phyloP scores from a whole-genome alignment of 2,888 invertebrate genomes.

The Stratiomys singularior region DNA sequence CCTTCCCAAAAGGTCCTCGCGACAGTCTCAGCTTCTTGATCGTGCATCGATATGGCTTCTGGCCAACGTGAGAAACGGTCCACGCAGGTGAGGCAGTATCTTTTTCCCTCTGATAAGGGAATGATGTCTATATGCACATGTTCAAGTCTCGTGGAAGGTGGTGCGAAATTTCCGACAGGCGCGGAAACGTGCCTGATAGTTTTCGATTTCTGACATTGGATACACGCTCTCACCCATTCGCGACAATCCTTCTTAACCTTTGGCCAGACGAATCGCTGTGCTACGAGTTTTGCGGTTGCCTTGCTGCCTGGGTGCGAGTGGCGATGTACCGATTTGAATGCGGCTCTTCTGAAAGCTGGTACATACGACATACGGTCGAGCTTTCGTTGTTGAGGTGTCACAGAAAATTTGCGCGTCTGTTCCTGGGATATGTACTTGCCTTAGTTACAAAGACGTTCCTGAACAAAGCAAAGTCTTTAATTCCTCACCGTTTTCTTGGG shows the following conservation, averaged over 20 bases:
- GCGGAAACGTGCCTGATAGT: neutral
- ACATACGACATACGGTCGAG: slow-evolving; percentile 55
- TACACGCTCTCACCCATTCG: neutral
- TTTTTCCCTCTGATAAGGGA: too few species aligned
- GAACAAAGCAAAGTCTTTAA: neutral
- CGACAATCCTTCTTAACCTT: neutral
- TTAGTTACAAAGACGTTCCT: neutral
- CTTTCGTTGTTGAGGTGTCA: slow-evolving; percentile 49
- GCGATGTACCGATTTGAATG: slow-evolving; percentile 52
- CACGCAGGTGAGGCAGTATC: too few species aligned
- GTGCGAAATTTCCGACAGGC: neutral
- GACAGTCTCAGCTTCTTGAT: too few species aligned
- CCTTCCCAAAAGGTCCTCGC: too few species aligned
- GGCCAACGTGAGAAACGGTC: too few species aligned
- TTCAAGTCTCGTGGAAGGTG: neutral
- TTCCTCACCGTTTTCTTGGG: slow-evolving; percentile 4
- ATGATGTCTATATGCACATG: too few species aligned
- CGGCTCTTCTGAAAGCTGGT: slow-evolving; percentile 47
- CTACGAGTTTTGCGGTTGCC: neutral
- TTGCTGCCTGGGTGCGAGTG: slow-evolving; percentile 4
- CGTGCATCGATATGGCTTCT: too few species aligned
- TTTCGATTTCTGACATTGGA: neutral
- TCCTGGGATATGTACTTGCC: neutral
- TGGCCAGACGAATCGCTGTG: too few species aligned
- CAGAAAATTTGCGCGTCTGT: slow-evolving; percentile 49